Base-by-base conservation (phyloP, 2,888 invertebrate species). In the Tillus elongatus region DNA sequence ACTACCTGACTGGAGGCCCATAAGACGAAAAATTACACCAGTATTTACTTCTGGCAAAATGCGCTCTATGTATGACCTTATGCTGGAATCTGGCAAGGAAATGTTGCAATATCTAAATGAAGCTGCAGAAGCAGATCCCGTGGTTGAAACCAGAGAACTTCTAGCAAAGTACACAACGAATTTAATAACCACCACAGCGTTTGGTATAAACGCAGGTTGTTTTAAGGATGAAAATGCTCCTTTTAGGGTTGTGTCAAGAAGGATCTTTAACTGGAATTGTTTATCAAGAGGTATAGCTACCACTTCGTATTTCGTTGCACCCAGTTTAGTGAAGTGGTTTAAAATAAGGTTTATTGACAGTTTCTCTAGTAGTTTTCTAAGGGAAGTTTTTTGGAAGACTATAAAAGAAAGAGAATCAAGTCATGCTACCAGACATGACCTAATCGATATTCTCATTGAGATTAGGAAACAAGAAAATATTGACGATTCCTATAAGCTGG, bases 31-130 rank as follows among this genome's bases (percentile, higher is more conserved):
- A 41, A 56, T 73, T 13, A 65, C 69, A 0, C 72, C 73, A 0
- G 67, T 67, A 0, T 66, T 73, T 47, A 68, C 71, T 2, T 61
- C 67, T 1, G 70, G 68, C 13, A 73, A 72, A 51, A 54, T 74
- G 43, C 71, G 66, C 47, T 54, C 54, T 27, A 69, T 72, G 70
- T 61, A 68, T 12, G 56, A 59, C 1, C 51, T 69, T 10, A 63
- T 71, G 47, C 40, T 58, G 6, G 60, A 64, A 26, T 63, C 60
- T 24, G 59, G 61, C 0, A 39, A 51, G 13, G 53, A 57, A 19
- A 8, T 19, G 24, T 19, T 19, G 24, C 6, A 19, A 19, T 19
- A 19, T 19, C 9, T 19, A 9, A 9, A 19, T 9, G 24, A 19
- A 19, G 6, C 9, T 6, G 9, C 24, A 8, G 24, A 8, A 9